Evolutionary conservation across 2,113 vertebrate genomes (phyloP), one percentile per base, ranked within the genome.

Genomic region (Leucopternis melanops): DNA sequence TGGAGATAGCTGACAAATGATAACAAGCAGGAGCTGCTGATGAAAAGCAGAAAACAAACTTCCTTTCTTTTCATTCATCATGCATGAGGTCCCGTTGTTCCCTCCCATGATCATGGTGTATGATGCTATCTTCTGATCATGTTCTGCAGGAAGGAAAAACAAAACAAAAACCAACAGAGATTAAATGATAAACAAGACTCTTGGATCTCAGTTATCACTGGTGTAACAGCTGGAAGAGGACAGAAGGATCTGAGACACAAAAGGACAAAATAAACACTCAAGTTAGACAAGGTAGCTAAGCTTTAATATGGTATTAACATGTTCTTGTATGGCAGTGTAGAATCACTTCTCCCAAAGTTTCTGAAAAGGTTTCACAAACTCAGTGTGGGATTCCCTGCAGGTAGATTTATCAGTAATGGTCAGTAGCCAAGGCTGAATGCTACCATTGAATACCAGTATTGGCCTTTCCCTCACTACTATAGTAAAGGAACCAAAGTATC

Each of bases 101-200:
- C n/a, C n/a, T n/a, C n/a, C 99, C 99, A 99, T 99, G 97, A 93
- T 98, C 98, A 98, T 97, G 82, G 65, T 79, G 95, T 96, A 95
- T 83, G 89, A 44, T 97, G 98, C 98, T 99, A 99, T 98, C 99
- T 99, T 97, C 97, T 98, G 97, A 98, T 99, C 97, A 98, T 98
- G 97, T 98, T 98, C 99, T 99, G 94, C 17, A 96, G 31, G 52
- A 29, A 59, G 20, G 36, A 38, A 45, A 50, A 40, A 19, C 9
- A 44, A 55, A 83, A n/a, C 52, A 55, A 55, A 55, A 55, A 16
- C 2, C 13, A 73, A 36, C 6, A 59, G 49, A 32, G 15, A 36
- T 95, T 78, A 93, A 79, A 26, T 20, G 7, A 58, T 10, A 44
- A 62, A 73, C 32, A 70, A 61, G 40, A 77, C 9, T 54, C 9